A percentile compares a stretch with the other conserved stretches of the same genome.
Evolutionary conservation across 2,888 invertebrate species (phyloP).

Genomic region (Phortica okadai): DNA sequence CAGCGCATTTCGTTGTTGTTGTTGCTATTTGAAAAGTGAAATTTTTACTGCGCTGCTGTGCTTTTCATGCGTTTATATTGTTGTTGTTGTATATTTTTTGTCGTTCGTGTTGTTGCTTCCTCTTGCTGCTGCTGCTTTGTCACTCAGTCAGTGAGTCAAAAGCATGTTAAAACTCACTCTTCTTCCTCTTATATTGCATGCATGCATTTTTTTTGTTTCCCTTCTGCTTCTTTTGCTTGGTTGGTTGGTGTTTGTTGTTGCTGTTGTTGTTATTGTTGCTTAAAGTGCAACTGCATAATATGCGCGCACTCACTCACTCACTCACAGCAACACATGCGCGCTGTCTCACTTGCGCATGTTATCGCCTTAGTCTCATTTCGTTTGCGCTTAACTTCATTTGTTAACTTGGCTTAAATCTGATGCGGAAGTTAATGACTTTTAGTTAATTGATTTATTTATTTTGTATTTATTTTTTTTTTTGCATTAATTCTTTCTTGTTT

Average conservation of each 20-base stretch:
- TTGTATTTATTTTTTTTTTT: background rate
- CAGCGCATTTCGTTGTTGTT: background rate
- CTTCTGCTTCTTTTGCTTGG: background rate
- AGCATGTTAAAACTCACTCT: slow-evolving; percentile 2
- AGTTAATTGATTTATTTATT: background rate
- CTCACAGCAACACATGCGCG: background rate
- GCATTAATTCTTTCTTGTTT: too few relatives aligned
- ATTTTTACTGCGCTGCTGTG: slow-evolving; percentile 14
- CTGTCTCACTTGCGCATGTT: background rate
- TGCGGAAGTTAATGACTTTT: slow-evolving; percentile 8
- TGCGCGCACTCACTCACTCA: background rate
- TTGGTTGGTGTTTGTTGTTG: background rate
- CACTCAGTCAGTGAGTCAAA: slow-evolving; percentile 32
- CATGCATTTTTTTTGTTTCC: too few relatives aligned
- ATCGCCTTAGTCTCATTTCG: background rate
- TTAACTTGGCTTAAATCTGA: background rate
- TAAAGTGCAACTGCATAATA: slow-evolving; percentile 22
- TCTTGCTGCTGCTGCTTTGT: slow-evolving; percentile 6
- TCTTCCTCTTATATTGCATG: background rate
- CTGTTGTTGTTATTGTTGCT: background rate
- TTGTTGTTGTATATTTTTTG: background rate
- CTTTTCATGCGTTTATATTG: background rate
- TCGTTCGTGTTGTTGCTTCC: background rate
- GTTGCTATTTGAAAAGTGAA: slow-evolving; percentile 21
- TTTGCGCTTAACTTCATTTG: background rate